These are phyloP conservation scores for Neomonachus schauinslandi DNA, from an alignment of 2,113 vertebrate genomes.

Conservation along the genomic window DNA sequence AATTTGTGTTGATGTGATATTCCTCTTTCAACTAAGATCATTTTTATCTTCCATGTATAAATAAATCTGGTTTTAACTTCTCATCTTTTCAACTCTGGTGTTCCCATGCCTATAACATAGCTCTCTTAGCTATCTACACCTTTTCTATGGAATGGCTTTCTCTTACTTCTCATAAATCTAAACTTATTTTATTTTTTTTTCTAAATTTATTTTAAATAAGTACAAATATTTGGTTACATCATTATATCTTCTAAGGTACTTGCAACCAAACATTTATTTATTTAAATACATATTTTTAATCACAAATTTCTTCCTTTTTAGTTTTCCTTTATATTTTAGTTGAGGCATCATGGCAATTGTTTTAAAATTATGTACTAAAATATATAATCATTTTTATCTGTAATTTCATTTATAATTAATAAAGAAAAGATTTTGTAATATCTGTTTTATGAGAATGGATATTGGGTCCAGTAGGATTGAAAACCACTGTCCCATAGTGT, in stretches of 20 bases:
- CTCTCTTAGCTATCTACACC: not conserved
- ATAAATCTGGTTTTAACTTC: not conserved
- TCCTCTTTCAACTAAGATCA: not conserved
- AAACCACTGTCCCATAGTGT: not conserved
- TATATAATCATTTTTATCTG: not conserved
- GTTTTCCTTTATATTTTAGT: not conserved
- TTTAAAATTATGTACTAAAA: not conserved
- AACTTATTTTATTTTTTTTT: not conserved
- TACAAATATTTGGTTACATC: not conserved
- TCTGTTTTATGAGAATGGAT: not conserved
- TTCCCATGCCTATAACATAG: not conserved
- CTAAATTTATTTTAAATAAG: not conserved
- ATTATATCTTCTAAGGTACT: not conserved
- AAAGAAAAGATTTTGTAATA: not conserved
- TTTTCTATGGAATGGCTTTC: not conserved
- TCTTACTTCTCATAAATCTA: not conserved
- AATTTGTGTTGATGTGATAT: not conserved
- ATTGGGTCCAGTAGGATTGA: not conserved
- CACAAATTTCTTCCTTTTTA: not conserved
- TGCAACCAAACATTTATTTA: not conserved
- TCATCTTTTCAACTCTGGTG: not conserved
- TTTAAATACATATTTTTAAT: not conserved
- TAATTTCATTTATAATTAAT: not conserved
- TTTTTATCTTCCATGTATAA: not conserved
- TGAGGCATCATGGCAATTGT: not conserved